A percentile compares a stretch with the other conserved stretches of the same genome.
Evolutionary conservation across 2,888 invertebrate species (phyloP).

Genomic region (Leptinotarsa juncta): DNA sequence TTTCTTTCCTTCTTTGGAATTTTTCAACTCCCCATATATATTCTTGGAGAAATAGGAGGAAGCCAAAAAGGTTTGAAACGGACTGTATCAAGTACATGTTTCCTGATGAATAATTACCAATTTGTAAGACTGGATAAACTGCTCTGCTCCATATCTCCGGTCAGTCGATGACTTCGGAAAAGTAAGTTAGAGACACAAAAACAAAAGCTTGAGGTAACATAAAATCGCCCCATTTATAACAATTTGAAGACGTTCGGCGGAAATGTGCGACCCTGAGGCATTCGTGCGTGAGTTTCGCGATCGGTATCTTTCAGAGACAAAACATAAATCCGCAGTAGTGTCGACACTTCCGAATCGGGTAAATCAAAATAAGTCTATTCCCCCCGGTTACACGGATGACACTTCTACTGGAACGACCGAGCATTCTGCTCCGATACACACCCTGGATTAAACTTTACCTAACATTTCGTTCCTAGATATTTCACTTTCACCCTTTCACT

Average conservation of each 20-base stretch:
- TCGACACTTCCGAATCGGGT: constrained; percentile 61
- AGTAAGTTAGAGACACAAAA: neutral
- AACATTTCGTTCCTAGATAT: constrained; percentile 51
- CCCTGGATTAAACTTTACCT: constrained; percentile 60
- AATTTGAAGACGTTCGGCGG: constrained; percentile 31
- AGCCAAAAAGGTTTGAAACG: too few species aligned
- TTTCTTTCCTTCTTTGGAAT: too few species aligned
- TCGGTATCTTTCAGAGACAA: constrained; percentile 53
- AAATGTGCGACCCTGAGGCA: constrained; percentile 34
- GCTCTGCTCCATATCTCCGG: neutral
- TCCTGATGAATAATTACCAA: too few species aligned
- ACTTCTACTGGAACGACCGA: constrained; percentile 58
- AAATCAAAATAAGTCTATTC: constrained; percentile 61
- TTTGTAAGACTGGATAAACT: too few species aligned
- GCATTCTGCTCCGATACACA: constrained; percentile 61
- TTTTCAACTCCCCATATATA: too few species aligned
- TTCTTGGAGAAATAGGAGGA: too few species aligned
- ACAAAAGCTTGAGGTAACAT: constrained; percentile 17
- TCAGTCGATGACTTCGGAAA: neutral
- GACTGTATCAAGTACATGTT: too few species aligned
- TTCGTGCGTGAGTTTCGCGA: constrained; percentile 30
- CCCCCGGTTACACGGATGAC: constrained; percentile 53
- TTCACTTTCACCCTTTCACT: constrained; percentile 50
- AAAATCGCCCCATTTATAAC: constrained; percentile 12
- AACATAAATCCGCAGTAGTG: constrained; percentile 61